Evolutionary conservation across 2,113 vertebrate genomes (phyloP).

Genomic region (Peucedramus taeniatus): DNA sequence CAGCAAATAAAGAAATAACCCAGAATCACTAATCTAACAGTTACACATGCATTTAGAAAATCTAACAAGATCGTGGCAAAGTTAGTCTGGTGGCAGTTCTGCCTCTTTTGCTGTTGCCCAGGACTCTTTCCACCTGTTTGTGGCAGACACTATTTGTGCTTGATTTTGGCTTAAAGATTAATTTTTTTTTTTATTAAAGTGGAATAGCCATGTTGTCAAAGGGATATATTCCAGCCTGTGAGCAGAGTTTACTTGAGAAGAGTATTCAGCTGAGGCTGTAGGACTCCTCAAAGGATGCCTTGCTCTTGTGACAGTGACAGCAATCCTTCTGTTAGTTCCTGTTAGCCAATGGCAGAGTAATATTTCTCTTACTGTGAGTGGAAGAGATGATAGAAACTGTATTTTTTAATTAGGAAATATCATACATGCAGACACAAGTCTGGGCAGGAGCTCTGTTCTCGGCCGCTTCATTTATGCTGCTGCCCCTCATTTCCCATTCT

Average conservation of each 20-base stretch:
- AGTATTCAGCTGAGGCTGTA: background rate
- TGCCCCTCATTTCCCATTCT: slow-evolving; percentile 1
- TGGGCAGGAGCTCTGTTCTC: background rate
- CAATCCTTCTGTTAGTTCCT: background rate
- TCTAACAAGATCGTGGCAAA: background rate
- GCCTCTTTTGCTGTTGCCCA: background rate
- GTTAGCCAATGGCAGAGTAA: background rate
- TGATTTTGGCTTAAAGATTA: background rate
- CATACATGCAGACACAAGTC: background rate
- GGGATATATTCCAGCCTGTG: background rate
- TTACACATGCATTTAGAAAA: background rate
- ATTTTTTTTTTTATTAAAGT: background rate
- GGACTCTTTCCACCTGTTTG: background rate
- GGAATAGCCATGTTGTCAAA: background rate
- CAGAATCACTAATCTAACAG: background rate
- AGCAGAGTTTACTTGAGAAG: background rate
- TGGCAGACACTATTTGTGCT: background rate
- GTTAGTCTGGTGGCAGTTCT: background rate
- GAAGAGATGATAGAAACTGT: background rate
- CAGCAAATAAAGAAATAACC: background rate
- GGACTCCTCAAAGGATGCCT: background rate
- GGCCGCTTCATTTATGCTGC: background rate
- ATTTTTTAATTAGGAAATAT: slow-evolving; percentile 6
- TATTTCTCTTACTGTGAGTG: background rate
- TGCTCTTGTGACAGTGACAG: accelerated